Percentiles rank a stretch among this genome's conserved stretches.
Evolutionary conservation across 2,113 vertebrate genomes (phyloP).

Genomic region (Tamias sibiricus): DNA sequence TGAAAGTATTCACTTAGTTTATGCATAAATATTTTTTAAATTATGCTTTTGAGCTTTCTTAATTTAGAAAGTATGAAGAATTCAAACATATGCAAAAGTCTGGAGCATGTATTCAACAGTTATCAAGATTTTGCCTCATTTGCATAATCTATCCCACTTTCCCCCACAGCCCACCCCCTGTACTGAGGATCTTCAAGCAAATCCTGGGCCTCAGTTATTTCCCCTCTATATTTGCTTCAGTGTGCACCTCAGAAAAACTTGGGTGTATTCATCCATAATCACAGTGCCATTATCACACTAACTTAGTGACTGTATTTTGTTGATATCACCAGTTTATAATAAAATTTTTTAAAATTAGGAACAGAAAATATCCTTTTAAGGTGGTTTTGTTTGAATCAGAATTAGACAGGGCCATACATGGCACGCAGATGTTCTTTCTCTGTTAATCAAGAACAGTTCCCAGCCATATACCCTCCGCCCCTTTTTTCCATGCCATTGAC

Average conservation of each 20-base stretch:
- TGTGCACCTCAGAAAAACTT: not conserved
- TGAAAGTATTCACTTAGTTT: not conserved
- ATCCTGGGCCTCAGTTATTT: not conserved
- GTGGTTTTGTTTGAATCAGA: constrained; percentile 39
- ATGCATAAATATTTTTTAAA: not conserved
- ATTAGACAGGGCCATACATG: not conserved
- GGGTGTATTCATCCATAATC: not conserved
- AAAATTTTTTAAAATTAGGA: not conserved
- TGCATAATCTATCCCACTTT: not conserved
- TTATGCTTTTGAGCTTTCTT: constrained; percentile 21
- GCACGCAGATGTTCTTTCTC: not conserved
- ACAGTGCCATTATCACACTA: not conserved
- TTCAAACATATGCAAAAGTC: not conserved
- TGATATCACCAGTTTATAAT: not conserved
- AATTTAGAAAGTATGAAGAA: constrained; percentile 29
- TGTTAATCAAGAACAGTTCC: not conserved
- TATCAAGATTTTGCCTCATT: not conserved
- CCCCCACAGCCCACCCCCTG: too few species aligned
- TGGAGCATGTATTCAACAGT: not conserved
- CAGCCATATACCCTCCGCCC: too few species aligned
- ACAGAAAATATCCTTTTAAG: not conserved
- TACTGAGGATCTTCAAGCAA: constrained; percentile 8
- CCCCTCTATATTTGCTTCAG: not conserved
- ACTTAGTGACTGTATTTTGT: not conserved
- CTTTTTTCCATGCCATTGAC: not conserved